These are phyloP conservation scores for Drosophila rubida DNA, from an alignment of 2,888 invertebrate genomes.

Conservation along the genomic window DNA sequence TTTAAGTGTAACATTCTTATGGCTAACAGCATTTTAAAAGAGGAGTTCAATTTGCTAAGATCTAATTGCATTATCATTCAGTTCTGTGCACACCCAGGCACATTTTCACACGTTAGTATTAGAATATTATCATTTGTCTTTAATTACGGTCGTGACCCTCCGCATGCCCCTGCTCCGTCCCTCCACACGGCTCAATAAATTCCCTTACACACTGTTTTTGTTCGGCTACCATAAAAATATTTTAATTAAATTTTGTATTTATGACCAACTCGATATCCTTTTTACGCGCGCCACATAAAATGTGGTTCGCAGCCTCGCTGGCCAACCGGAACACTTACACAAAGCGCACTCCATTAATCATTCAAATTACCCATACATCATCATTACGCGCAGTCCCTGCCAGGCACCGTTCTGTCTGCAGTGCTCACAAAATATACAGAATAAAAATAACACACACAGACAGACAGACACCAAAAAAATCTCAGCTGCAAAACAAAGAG, in stretches of 20 bases:
- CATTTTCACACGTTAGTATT: background rate
- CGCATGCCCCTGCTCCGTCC: slow-evolving; percentile 6
- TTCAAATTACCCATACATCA: slow-evolving; percentile 79
- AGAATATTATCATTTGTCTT: slow-evolving; percentile 32
- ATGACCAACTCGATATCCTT: slow-evolving; percentile 64
- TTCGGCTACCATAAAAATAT: slow-evolving; percentile 68
- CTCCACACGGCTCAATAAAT: slow-evolving; percentile 28
- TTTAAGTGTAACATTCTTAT: background rate
- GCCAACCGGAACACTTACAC: slow-evolving; percentile 70
- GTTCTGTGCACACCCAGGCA: no score
- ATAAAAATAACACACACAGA: slow-evolving; percentile 34
- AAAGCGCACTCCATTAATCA: slow-evolving; percentile 74
- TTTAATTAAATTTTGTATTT: slow-evolving; percentile 74
- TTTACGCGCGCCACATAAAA: slow-evolving; percentile 47
- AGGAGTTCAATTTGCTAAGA: no score
- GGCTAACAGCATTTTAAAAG: no score
- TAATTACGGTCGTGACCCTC: slow-evolving; percentile 1
- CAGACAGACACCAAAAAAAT: slow-evolving; percentile 40
- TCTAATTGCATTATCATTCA: no score
- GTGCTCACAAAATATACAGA: slow-evolving; percentile 18
- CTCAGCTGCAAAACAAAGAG: slow-evolving; percentile 46
- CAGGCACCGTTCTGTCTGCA: slow-evolving; percentile 68
- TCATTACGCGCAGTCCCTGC: slow-evolving; percentile 63
- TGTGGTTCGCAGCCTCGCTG: slow-evolving; percentile 42
- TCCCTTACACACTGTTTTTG: slow-evolving; percentile 41